Percentiles rank a stretch among this genome's conserved stretches.
phyloP scores from a whole-genome alignment of 2,888 invertebrate genomes.

The Mimachlamys varia region DNA sequence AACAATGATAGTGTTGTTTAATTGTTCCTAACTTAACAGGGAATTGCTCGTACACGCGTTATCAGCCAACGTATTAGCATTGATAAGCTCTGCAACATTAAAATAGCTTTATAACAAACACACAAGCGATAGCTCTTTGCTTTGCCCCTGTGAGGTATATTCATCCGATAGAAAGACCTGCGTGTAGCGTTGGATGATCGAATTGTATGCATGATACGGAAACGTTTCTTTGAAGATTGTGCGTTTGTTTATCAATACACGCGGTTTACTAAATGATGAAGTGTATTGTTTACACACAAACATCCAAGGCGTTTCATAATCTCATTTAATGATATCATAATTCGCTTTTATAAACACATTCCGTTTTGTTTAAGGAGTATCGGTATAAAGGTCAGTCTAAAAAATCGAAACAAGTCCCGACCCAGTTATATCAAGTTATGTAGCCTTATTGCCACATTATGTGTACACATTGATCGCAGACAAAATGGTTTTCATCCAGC shows the following conservation, averaged over 20 bases:
- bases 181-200: conserved; percentile 12
- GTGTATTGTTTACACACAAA: background rate
- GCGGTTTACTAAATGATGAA: background rate
- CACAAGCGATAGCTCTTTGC: background rate
- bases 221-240: conserved; percentile 3
- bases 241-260: background rate
- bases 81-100: background rate
- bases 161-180: background rate
- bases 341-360: background rate
- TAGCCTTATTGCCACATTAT: background rate
- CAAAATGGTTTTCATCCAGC: too few species aligned
- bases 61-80: conserved; percentile 36
- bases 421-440: background rate
- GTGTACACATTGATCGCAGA: too few species aligned
- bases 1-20: conserved; percentile 6
- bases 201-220: conserved; percentile 18
- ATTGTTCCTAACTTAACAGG: conserved; percentile 2
- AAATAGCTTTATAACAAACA: background rate
- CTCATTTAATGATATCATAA: conserved; percentile 34
- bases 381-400: background rate
- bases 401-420: background rate
- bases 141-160: conserved; percentile 5
- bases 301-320: background rate
- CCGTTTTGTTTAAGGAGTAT: background rate
- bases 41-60: background rate